Conservation (phyloP, 2,888 invertebrate species). For the Molanna angustata region DNA sequence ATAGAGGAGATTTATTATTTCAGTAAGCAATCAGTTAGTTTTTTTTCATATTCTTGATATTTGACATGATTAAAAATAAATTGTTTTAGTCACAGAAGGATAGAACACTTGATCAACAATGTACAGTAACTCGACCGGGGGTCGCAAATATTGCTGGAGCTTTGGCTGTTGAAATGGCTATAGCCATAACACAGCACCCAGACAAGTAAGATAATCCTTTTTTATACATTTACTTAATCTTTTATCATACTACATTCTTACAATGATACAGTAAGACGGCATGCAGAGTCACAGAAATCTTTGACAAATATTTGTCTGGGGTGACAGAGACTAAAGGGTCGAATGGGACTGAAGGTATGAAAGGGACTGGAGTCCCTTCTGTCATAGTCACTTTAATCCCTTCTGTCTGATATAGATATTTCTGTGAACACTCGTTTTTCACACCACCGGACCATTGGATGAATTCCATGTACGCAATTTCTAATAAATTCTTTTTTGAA, state of each 20-base stretch:
- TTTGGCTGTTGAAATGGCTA: constrained; percentile 86
- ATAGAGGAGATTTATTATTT: too few relatives aligned
- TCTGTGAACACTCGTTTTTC: too few relatives aligned
- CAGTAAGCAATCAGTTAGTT: too few relatives aligned
- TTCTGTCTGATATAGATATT: too few relatives aligned
- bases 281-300: background rate
- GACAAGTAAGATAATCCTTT: constrained; percentile 17
- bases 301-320: too few relatives aligned
- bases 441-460: too few relatives aligned
- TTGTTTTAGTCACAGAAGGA: constrained; percentile 84
- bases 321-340: too few relatives aligned
- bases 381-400: too few relatives aligned
- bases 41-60: background rate
- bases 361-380: too few relatives aligned
- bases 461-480: too few relatives aligned
- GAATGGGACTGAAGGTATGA: too few relatives aligned
- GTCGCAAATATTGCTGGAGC: constrained; percentile 88
- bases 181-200: constrained; percentile 84
- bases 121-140: constrained; percentile 95
- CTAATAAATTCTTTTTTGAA: too few relatives aligned
- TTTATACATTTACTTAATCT: background rate
- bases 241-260: background rate
- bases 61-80: constrained; percentile 34
- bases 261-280: background rate
- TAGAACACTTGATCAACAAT: constrained; percentile 95